Conservation (phyloP, 1,140 invertebrate genomes). For the Pseudomyrmex cubaensis region DNA sequence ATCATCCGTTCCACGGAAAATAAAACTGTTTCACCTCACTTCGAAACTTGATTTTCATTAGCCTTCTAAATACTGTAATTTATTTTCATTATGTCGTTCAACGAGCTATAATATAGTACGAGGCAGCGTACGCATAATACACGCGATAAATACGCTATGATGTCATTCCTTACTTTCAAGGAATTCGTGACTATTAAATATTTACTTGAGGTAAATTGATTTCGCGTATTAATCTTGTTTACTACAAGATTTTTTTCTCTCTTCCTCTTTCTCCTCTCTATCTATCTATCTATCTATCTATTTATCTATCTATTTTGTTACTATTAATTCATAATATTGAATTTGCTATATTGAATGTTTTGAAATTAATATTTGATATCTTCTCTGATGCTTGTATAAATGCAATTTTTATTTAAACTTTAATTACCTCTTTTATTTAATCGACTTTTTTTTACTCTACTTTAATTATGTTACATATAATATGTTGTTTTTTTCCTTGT, state of each 20-base stretch:
- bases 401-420: slow-evolving; percentile 10
- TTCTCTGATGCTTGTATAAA: not conserved
- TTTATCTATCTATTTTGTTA: not conserved
- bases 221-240: not conserved
- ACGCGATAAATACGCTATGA: slow-evolving; percentile 15
- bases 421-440: slow-evolving; percentile 2
- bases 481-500: too few species aligned
- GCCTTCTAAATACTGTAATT: slow-evolving; percentile 33
- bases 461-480: slow-evolving; percentile 6
- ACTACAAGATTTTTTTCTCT: not conserved
- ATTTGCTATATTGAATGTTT: not conserved
- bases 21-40: slow-evolving; percentile 21
- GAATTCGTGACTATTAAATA: slow-evolving; percentile 13
- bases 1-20: slow-evolving; percentile 22
- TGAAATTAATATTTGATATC: not conserved
- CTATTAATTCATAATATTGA: not conserved
- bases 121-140: slow-evolving; percentile 18
- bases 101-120: slow-evolving; percentile 33
- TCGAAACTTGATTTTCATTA: slow-evolving; percentile 41
- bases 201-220: slow-evolving; percentile 13
- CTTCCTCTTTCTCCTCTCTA: too few species aligned
- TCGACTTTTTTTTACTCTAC: slow-evolving; percentile 4
- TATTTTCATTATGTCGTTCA: slow-evolving; percentile 47
- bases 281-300: too few species aligned
- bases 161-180: slow-evolving; percentile 4